Percentiles rank a stretch among this genome's conserved stretches.
Evolutionary conservation across 2,797 vertebrate genomes (phyloP).

Genomic region (Diplodus puntazzo): DNA sequence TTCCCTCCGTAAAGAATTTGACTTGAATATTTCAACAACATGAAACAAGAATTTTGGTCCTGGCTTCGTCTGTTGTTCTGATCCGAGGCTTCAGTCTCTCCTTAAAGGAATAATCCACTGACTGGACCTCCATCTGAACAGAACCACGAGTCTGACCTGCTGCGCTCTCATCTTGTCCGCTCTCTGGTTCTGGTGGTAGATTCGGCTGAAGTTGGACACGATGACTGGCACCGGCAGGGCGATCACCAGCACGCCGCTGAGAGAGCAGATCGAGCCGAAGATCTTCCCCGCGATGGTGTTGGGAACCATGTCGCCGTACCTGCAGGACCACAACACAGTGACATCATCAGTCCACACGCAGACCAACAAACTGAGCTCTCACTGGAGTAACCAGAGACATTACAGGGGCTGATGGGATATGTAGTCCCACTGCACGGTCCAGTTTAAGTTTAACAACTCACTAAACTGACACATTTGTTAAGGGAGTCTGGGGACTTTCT

Average conservation of each 20-base stretch:
- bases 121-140: no score
- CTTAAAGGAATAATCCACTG: neutral
- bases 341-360: accelerated
- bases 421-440: neutral
- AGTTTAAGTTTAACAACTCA: neutral
- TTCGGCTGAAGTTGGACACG: conserved; percentile 94
- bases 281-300: conserved; percentile 94
- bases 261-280: conserved; percentile 94
- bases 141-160: conserved; percentile 53
- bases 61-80: neutral
- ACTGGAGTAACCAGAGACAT: no score
- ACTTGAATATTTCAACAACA: no score
- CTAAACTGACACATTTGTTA: no score
- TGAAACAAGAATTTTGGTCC: no score
- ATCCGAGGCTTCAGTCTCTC: neutral
- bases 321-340: conserved; percentile 51
- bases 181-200: conserved; percentile 95
- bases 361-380: neutral
- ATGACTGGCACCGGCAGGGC: conserved; percentile 93
- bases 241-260: conserved; percentile 93
- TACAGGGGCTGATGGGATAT: neutral
- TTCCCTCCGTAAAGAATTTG: no score
- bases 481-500: no score
- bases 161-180: conserved; percentile 90
- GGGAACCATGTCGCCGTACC: conserved; percentile 94